Conservation (phyloP, 92 coral and sea anemone species). For the Phenganax marumi region DNA sequence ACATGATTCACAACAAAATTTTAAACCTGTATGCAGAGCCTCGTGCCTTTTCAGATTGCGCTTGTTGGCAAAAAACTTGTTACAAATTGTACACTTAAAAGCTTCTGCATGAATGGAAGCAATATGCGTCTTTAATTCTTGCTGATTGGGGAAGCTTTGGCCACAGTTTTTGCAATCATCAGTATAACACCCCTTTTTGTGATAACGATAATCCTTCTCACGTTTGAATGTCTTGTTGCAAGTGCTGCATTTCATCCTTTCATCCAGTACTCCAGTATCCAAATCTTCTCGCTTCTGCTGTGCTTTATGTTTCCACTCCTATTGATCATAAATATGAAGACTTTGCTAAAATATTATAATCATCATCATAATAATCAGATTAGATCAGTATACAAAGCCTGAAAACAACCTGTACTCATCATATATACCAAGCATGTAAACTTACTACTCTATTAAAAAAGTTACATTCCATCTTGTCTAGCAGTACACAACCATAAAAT, state of each 20-base stretch:
- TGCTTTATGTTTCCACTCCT: slow-evolving; percentile 64
- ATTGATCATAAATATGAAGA: background rate
- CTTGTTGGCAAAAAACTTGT: slow-evolving; percentile 54
- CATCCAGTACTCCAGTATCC: slow-evolving; percentile 49
- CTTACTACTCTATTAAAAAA: too few species aligned
- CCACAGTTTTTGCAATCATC: slow-evolving; percentile 51
- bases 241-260: slow-evolving; percentile 41
- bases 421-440: too few species aligned
- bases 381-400: too few species aligned
- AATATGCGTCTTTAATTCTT: slow-evolving; percentile 46
- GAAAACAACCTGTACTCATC: too few species aligned
- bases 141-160: slow-evolving; percentile 37
- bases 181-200: slow-evolving; percentile 57
- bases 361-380: background rate
- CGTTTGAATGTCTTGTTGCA: slow-evolving; percentile 46
- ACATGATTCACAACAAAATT: slow-evolving; percentile 17
- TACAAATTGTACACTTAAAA: slow-evolving; percentile 50
- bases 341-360: background rate
- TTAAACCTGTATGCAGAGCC: slow-evolving; percentile 35
- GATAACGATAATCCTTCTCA: slow-evolving; percentile 53
- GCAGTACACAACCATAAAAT: too few species aligned
- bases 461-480: too few species aligned
- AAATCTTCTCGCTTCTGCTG: slow-evolving; percentile 55
- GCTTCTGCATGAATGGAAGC: slow-evolving; percentile 38
- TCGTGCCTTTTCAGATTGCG: slow-evolving; percentile 52